phyloP scores from a whole-genome alignment of 2,797 vertebrate genomes.

The Synanceia verrucosa region DNA sequence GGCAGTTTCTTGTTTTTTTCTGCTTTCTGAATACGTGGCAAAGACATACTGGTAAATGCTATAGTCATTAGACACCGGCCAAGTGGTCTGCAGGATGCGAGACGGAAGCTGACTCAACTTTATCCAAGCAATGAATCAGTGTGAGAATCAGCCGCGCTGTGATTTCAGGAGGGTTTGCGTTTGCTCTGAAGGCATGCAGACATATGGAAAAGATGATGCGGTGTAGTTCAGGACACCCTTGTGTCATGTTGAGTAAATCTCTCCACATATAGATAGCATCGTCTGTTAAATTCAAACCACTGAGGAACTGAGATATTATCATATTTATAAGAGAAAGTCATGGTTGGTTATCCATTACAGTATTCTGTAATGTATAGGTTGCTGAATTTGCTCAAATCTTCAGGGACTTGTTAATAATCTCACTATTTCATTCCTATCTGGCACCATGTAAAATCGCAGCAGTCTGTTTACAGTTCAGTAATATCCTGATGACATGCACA shows the following conservation, averaged over 20 bases:
- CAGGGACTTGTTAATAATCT: neutral
- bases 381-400: neutral
- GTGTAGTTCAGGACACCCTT: slow-evolving; percentile 26
- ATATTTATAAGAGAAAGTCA: slow-evolving; percentile 1
- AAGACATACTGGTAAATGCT: slow-evolving; percentile 35
- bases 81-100: slow-evolving; percentile 30
- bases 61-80: slow-evolving; percentile 29
- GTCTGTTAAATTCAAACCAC: neutral
- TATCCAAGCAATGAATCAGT: slow-evolving; percentile 53
- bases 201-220: slow-evolving; percentile 61
- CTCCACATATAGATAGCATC: neutral
- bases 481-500: slow-evolving; percentile 7
- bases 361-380: neutral
- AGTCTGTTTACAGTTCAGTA: slow-evolving; percentile 12
- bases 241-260: slow-evolving; percentile 24
- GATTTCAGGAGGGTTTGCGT: slow-evolving; percentile 27
- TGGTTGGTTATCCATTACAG: neutral
- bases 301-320: neutral
- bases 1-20: neutral
- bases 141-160: slow-evolving; percentile 21
- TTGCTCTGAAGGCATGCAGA: slow-evolving; percentile 30
- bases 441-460: slow-evolving; percentile 4
- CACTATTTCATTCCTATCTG: neutral
- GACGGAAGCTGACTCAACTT: slow-evolving; percentile 47
- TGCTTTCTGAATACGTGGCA: slow-evolving; percentile 43